Conservation (phyloP, 2,797 vertebrate species). For the Anguilla pacifica region DNA sequence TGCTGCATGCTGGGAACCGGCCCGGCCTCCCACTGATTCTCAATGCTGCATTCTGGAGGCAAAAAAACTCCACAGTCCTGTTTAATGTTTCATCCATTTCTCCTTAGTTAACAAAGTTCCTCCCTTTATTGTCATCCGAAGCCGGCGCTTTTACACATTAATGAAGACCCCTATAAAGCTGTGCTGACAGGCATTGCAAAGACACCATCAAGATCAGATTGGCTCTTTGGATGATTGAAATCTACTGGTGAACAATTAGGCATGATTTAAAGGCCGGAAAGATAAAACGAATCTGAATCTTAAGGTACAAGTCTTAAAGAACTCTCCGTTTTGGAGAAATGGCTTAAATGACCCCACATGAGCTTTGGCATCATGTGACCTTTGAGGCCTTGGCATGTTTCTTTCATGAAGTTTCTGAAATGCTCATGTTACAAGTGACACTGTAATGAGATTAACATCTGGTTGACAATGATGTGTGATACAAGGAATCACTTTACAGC, state of each 20-base stretch:
- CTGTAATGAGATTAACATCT: background rate
- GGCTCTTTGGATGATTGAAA: background rate
- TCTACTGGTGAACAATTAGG: background rate
- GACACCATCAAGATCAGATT: background rate
- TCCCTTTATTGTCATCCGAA: background rate
- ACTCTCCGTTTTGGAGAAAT: background rate
- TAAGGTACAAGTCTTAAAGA: background rate
- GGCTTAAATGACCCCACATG: background rate
- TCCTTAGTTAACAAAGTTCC: background rate
- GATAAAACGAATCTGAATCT: background rate
- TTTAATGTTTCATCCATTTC: background rate
- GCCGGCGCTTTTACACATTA: background rate
- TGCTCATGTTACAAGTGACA: background rate
- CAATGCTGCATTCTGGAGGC: conserved; percentile 8
- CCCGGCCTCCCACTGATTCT: background rate
- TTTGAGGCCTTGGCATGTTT: background rate
- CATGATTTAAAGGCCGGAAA: background rate
- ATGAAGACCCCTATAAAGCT: background rate
- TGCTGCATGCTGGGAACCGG: background rate
- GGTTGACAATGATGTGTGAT: background rate
- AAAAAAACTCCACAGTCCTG: background rate
- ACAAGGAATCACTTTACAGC: background rate
- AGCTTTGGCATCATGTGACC: background rate
- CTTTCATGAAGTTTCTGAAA: background rate
- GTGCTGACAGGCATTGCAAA: background rate